Evolutionary conservation across 2,888 invertebrate species (phyloP).

Genomic region (Theretra japonica): DNA sequence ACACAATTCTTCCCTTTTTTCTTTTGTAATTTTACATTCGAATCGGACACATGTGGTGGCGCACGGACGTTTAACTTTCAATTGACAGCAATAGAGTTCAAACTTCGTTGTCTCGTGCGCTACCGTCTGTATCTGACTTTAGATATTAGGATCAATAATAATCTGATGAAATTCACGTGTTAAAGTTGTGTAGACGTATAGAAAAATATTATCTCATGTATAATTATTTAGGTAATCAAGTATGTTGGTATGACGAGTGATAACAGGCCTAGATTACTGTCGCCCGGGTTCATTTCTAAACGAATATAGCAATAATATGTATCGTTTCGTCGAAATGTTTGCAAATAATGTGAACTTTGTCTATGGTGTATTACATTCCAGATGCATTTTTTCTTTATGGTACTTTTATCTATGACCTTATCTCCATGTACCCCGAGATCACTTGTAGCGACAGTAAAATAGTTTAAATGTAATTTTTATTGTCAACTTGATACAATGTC

Average conservation of each 20-base stretch:
- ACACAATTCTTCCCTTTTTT: conserved; percentile 58
- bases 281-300: conserved; percentile 42
- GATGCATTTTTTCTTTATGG: not conserved
- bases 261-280: conserved; percentile 70
- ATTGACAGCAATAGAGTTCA: not conserved
- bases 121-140: conserved; percentile 35
- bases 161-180: conserved; percentile 72
- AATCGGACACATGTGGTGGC: conserved; percentile 31
- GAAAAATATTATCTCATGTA: conserved; percentile 58
- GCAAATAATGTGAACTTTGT: not conserved
- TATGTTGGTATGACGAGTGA: conserved; percentile 54
- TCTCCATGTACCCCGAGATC: not conserved
- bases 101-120: not conserved
- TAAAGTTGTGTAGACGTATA: conserved; percentile 76
- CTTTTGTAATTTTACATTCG: conserved; percentile 71
- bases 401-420: conserved; percentile 3
- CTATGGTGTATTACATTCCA: not conserved
- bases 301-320: conserved; percentile 10
- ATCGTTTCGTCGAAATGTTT: too few species aligned
- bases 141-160: conserved; percentile 63
- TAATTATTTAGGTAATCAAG: conserved; percentile 55
- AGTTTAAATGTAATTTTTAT: conserved; percentile 53
- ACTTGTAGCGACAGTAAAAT: conserved; percentile 58
- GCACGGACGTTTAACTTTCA: not conserved
- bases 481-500: conserved; percentile 66